Evolutionary conservation across 2,888 invertebrate species (phyloP), one percentile per base, ranked within the genome.

Genomic region (Chymomyza procnemis): DNA sequence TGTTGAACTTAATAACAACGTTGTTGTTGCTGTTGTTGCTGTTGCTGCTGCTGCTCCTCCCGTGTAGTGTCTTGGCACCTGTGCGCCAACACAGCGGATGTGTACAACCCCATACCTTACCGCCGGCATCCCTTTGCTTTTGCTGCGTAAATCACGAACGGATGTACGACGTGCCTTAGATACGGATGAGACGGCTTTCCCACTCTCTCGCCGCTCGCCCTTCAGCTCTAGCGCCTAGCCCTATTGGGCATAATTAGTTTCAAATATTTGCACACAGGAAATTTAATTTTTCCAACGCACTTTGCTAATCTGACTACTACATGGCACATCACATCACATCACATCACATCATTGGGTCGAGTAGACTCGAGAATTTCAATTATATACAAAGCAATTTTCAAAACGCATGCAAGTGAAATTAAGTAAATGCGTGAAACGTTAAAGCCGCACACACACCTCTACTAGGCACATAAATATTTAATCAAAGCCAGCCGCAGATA

Each of bases 191-290:
- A 50, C 16, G 16, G 50, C 16, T 14, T 50, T 50, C 9, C 14
- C 14, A 50, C 50, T 16, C 8, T 50, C n/a, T n/a, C n/a, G n/a
- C n/a, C n/a, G n/a, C n/a, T n/a, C n/a, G n/a, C n/a, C n/a, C n/a
- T n/a, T n/a, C n/a, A n/a, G 16, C n/a, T 16, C 50, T n/a, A 50
- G 50, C 18, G n/a, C n/a, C n/a, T 50, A 18, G 50, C 83, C 78
- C 81, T 84, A 83, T 84, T 84, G 86, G 84, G 86, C 78, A 86
- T 83, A 83, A 86, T 83, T 83, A 83, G 83, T 83, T 83, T 84
- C 85, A 76, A 85, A 83, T 83, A 85, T 84, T 83, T 85, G 73
- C 76, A 55, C 72, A 69, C 58, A 73, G 72, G 71, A 79, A 81
- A 82, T 81, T 85, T 82, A 74, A 85, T 81, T 81, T 75, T 72